Evolutionary conservation across 2,888 invertebrate genomes (phyloP), one percentile per base, ranked within the genome.

Genomic region (Agrochola litura): DNA sequence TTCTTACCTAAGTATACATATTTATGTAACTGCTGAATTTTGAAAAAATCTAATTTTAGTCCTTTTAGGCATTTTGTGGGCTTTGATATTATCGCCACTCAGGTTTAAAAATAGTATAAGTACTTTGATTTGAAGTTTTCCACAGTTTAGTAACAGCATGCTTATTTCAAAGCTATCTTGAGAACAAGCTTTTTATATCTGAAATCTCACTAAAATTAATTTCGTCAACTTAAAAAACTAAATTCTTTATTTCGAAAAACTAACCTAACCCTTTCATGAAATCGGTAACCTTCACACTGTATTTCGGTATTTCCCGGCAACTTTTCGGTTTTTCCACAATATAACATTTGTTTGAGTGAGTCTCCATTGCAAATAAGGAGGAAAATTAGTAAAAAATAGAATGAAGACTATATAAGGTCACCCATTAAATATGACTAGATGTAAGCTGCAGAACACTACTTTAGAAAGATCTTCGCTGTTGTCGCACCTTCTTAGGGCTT

Each of bases 351-450:
- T 64, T 67, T 49, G 8, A 52, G 68, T 82, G 46, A 63, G 52
- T 82, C 14, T 73, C 69, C 19, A 22, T 75, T 79, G 25, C 25
- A 63, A 12, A n/a, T 8, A 10, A 83, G 19, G 67, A 83, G 83
- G 82, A 83, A 83, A 83, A 83, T 52, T 6, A 14, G 0, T 41
- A 8, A 41, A 60, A 12, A 73, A 67, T 71, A 54, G 12, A 54
- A 22, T 67, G 4, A 54, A 30, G 46, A 58, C 54, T n/a, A 37
- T 49, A 16, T 64, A 37, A 66, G 60, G 71, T 52, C 54, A 60
- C 41, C 19, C 22, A 46, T 63, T 56, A 22, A 66, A 54, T 52
- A 25, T n/a, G 1, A 52, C 16, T 12, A 22, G 66, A 66, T 41
- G 22, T 41, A 65, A 54, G 41, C n/a, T n/a, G 41, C 25, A 25